Percentiles rank a stretch among this genome's conserved stretches.
phyloP scores from a whole-genome alignment of 2,888 invertebrate species.

The Cotesia congregata region DNA sequence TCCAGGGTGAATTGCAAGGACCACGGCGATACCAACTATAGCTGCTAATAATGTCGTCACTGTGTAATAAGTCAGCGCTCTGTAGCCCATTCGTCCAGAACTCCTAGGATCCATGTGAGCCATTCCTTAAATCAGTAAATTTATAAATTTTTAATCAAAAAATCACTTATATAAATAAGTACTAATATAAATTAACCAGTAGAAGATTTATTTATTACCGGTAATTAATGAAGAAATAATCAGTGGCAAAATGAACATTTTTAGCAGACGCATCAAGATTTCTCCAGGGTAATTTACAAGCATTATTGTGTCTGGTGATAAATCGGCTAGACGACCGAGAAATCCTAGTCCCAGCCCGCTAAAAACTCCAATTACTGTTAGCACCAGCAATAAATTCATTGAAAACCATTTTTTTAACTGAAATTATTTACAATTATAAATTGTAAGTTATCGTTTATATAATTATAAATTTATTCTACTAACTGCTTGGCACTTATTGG shows the following conservation, averaged over 20 bases:
- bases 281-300: slow-evolving; percentile 79
- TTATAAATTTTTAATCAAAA: background rate
- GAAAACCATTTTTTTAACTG: slow-evolving; percentile 70
- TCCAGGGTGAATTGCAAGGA: slow-evolving; percentile 78
- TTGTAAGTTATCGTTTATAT: background rate
- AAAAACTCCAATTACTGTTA: slow-evolving; percentile 74
- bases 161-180: no score
- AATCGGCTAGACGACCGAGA: slow-evolving; percentile 70
- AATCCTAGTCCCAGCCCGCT: slow-evolving; percentile 76
- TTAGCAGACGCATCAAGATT: slow-evolving; percentile 77
- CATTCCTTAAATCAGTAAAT: slow-evolving; percentile 71
- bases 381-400: slow-evolving; percentile 73
- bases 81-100: slow-evolving; percentile 76
- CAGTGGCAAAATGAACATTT: slow-evolving; percentile 79
- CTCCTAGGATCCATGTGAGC: slow-evolving; percentile 77
- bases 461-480: slow-evolving; percentile 10
- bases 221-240: slow-evolving; percentile 78
- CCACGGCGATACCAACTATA: slow-evolving; percentile 76
- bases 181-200: no score
- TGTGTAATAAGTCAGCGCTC: slow-evolving; percentile 77
- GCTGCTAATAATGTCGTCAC: slow-evolving; percentile 78
- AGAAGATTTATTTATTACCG: slow-evolving; percentile 64
- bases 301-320: slow-evolving; percentile 72
- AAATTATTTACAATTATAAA: slow-evolving; percentile 12
- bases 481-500: slow-evolving; percentile 55